Conservation (phyloP, 1,140 invertebrate genomes). For the Propsilocerus akamusi region DNA sequence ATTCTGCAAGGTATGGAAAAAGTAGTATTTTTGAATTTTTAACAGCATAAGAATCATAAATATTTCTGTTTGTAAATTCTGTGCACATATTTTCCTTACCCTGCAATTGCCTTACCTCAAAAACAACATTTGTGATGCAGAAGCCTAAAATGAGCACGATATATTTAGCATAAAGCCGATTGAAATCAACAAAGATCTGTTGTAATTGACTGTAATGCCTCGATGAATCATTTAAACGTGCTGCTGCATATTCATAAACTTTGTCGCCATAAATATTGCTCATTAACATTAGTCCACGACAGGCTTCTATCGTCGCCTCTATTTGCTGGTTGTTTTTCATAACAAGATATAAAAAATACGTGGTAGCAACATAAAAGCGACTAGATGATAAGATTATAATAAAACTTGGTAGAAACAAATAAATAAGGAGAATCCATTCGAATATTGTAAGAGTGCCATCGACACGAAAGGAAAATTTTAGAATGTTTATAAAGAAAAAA, state of each 20-base stretch:
- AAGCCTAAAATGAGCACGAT: neutral
- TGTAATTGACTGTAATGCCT: neutral
- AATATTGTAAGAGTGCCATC: neutral
- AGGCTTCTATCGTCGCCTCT: neutral
- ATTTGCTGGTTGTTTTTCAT: neutral
- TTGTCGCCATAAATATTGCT: neutral
- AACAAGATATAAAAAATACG: neutral
- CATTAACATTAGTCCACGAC: neutral
- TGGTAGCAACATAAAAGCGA: neutral
- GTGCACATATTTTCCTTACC: neutral
- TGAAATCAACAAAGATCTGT: neutral
- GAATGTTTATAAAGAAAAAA: neutral
- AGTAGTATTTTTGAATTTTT: neutral
- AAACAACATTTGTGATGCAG: neutral
- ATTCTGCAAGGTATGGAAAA: neutral
- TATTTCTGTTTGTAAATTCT: neutral
- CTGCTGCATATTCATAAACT: neutral
- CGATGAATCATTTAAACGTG: neutral
- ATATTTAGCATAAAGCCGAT: neutral
- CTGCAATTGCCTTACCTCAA: neutral
- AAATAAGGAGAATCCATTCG: neutral
- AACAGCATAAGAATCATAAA: neutral
- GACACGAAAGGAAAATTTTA: neutral
- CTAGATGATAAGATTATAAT: neutral
- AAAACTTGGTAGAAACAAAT: neutral